Percentiles rank a stretch among this genome's conserved stretches.
Evolutionary conservation across 2,113 vertebrate species (phyloP).

Genomic region (Equus przewalskii): DNA sequence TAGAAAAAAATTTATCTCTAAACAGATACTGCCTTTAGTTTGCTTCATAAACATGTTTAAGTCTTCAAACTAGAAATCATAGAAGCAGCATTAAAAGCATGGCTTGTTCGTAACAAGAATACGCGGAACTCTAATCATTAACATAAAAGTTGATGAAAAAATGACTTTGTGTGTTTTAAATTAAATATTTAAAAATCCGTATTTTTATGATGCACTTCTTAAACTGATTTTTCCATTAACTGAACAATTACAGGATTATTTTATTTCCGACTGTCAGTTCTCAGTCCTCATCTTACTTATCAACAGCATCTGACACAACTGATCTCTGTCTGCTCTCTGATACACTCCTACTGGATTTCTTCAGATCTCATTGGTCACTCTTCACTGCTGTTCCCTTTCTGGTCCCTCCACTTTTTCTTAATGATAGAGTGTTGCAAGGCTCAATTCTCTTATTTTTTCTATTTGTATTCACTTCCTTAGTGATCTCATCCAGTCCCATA

Average conservation of each 20-base stretch:
- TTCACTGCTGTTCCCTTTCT: background rate
- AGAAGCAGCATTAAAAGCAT: background rate
- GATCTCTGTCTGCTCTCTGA: background rate
- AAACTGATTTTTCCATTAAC: background rate
- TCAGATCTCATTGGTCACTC: background rate
- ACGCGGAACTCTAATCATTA: background rate
- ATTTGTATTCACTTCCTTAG: background rate
- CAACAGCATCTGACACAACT: background rate
- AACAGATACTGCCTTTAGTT: background rate
- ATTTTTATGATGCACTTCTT: background rate
- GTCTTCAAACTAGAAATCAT: background rate
- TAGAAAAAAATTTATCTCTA: conserved; percentile 7
- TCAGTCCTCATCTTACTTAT: background rate
- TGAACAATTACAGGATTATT: background rate
- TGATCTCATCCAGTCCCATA: conserved; percentile 22
- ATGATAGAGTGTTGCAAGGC: background rate
- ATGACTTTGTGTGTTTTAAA: background rate
- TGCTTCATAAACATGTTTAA: background rate
- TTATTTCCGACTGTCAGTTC: background rate
- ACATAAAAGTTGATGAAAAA: background rate
- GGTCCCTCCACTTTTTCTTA: background rate
- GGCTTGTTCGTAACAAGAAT: background rate
- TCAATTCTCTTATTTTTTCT: background rate
- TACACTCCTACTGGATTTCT: background rate
- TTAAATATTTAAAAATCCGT: background rate